These are phyloP conservation scores for Chrysemys picta DNA, from an alignment of 2,113 vertebrate species.

Conservation along the genomic window DNA sequence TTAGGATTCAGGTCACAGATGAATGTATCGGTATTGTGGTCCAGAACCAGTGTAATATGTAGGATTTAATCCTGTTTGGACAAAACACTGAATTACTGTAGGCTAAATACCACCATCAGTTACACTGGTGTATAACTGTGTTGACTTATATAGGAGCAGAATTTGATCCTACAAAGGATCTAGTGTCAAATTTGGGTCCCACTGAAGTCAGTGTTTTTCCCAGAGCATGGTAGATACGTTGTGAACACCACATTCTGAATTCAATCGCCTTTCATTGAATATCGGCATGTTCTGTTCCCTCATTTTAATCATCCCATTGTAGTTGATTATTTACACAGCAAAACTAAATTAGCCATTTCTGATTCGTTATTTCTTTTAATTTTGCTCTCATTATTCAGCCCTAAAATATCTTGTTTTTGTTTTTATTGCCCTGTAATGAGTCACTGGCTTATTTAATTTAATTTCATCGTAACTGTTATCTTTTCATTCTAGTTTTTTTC, in stretches of 20 bases:
- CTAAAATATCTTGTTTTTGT: constrained; percentile 77
- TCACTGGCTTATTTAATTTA: constrained; percentile 81
- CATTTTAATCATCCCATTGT: neutral
- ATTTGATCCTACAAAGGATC: neutral
- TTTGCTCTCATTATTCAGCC: constrained; percentile 42
- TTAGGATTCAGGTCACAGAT: neutral
- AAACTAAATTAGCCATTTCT: constrained; percentile 9
- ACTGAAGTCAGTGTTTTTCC: neutral
- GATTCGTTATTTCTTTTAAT: constrained; percentile 40
- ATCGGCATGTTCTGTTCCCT: neutral
- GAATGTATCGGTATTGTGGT: neutral
- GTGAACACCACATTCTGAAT: neutral
- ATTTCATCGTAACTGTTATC: constrained; percentile 84
- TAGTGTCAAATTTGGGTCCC: neutral
- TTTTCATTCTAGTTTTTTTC: constrained; percentile 81
- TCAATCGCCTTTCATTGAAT: neutral
- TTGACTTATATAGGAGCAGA: neutral
- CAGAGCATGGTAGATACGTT: neutral
- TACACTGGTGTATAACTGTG: fast-evolving
- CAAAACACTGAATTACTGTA: neutral
- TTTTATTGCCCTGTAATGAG: constrained; percentile 82
- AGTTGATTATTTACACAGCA: neutral
- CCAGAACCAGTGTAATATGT: neutral
- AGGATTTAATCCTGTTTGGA: neutral
- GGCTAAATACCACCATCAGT: neutral